phyloP scores from a whole-genome alignment of 2,113 vertebrate genomes.

The Syngnathoides biaculeatus region DNA sequence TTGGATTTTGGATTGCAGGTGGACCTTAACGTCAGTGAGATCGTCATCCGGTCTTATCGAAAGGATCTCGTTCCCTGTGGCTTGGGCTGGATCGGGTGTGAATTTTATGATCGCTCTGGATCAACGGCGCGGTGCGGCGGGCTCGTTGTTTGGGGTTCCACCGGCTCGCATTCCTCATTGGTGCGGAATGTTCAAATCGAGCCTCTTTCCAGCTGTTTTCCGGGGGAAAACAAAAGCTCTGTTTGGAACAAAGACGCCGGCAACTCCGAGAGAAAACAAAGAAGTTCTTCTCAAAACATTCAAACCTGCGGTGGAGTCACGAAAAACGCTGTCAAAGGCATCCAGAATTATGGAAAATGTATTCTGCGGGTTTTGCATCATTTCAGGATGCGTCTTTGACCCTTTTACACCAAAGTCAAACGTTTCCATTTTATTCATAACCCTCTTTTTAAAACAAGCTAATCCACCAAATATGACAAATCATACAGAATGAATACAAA shows the following conservation, averaged over 20 bases:
- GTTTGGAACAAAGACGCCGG: not conserved
- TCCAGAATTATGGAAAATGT: not conserved
- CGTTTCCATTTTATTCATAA: too few relatives aligned
- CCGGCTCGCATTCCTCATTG: not conserved
- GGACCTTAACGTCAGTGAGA: not conserved
- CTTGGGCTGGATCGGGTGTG: not conserved
- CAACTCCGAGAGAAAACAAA: not conserved
- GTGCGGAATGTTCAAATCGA: not conserved
- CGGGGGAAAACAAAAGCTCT: not conserved
- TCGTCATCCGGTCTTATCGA: not conserved
- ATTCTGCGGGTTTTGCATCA: too few relatives aligned
- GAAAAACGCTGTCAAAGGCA: not conserved
- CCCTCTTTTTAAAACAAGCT: too few relatives aligned
- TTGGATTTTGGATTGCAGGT: not conserved
- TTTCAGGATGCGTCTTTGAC: too few relatives aligned
- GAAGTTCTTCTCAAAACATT: not conserved
- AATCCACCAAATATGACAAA: too few relatives aligned
- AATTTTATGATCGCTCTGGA: not conserved
- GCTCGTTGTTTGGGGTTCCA: not conserved
- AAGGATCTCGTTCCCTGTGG: not conserved
- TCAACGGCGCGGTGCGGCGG: not conserved
- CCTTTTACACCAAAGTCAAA: too few relatives aligned
- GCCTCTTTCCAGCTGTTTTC: not conserved
- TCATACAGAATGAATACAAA: too few relatives aligned
- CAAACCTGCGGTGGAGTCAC: not conserved